Percentiles rank a stretch among this genome's conserved stretches.
These are phyloP conservation scores for Microplitis demolitor DNA, from an alignment of 1,140 invertebrate genomes.

Conservation along the genomic window DNA sequence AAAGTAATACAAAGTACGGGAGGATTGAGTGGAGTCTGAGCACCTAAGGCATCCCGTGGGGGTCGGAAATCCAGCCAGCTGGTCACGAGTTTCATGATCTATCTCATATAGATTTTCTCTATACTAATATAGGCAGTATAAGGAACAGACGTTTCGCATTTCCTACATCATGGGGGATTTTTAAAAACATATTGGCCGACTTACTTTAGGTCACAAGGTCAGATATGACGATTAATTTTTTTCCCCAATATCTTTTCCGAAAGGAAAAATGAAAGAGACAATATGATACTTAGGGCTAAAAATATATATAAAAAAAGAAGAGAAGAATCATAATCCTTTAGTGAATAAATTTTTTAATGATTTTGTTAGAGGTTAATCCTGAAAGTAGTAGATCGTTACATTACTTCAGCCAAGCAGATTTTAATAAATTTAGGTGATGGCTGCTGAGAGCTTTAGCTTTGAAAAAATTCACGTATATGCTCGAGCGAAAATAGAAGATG, in stretches of 20 bases:
- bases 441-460: neutral
- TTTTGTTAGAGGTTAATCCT: slow-evolving; percentile 13
- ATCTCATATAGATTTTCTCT: too few species aligned
- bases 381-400: slow-evolving; percentile 16
- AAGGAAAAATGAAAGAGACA: neutral
- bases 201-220: neutral
- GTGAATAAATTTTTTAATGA: slow-evolving; percentile 25
- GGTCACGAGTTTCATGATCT: neutral
- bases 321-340: slow-evolving; percentile 12
- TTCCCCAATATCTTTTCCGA: neutral
- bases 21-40: neutral
- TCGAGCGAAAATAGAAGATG: slow-evolving; percentile 21
- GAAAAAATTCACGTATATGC: slow-evolving; percentile 7
- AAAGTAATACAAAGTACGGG: neutral
- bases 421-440: neutral
- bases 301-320: neutral
- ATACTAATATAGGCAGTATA: too few species aligned
- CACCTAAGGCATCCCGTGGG: neutral
- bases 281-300: neutral
- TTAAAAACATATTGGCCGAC: slow-evolving; percentile 2
- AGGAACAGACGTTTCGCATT: too few species aligned
- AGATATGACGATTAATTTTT: neutral
- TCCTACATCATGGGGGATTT: neutral
- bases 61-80: slow-evolving; percentile 1
- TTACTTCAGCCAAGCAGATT: slow-evolving; percentile 1